Evolutionary conservation across 2,888 invertebrate genomes (phyloP).

Genomic region (Synanthedon andrenaeformis): DNA sequence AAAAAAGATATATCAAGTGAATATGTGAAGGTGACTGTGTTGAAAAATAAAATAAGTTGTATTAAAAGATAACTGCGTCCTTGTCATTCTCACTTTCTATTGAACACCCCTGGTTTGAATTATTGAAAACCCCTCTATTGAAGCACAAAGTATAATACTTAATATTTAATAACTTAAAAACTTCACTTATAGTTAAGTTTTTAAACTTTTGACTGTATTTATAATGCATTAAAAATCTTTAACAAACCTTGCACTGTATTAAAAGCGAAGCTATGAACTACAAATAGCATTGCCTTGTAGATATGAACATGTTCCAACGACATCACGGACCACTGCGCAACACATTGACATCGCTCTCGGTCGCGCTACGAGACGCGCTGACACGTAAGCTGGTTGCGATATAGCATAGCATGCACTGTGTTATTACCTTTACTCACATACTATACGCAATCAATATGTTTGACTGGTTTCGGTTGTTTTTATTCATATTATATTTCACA

Average conservation of each 20-base stretch:
- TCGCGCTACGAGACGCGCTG: conserved; percentile 75
- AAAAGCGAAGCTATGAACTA: background rate
- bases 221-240: background rate
- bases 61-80: too few relatives aligned
- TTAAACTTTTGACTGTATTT: too few relatives aligned
- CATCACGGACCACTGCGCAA: conserved; percentile 73
- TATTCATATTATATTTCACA: background rate
- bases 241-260: background rate
- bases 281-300: conserved; percentile 19
- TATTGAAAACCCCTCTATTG: too few relatives aligned
- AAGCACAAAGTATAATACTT: too few relatives aligned
- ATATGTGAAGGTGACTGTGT: too few relatives aligned
- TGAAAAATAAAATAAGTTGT: too few relatives aligned
- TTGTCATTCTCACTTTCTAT: too few relatives aligned
- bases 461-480: background rate
- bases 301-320: conserved; percentile 69
- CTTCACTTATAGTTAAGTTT: too few relatives aligned
- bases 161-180: too few relatives aligned
- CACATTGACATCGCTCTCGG: conserved; percentile 72
- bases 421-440: background rate
- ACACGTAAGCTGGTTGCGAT: conserved; percentile 71
- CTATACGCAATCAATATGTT: background rate
- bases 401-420: conserved; percentile 24
- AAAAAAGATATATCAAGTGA: too few relatives aligned
- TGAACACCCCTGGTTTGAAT: too few relatives aligned